phyloP scores from a whole-genome alignment of 2,888 invertebrate genomes.

The Syrista parreyssii region DNA sequence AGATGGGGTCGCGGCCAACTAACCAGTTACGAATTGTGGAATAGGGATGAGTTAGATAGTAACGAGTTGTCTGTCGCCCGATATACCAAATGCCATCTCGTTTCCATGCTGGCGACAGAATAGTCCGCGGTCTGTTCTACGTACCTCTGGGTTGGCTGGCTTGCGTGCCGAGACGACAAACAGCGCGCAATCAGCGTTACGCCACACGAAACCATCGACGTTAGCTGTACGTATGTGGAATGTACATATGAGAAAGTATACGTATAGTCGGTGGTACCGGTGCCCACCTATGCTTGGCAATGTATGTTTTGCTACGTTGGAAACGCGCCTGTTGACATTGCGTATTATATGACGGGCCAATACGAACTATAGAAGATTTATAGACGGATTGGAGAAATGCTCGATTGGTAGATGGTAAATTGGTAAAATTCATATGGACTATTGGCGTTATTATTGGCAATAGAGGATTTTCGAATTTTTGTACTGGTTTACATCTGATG shows the following conservation, averaged over 20 bases:
- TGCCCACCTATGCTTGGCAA: neutral
- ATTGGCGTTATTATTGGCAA: neutral
- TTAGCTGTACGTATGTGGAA: neutral
- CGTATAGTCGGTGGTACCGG: neutral
- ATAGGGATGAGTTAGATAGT: neutral
- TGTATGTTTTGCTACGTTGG: neutral
- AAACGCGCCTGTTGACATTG: neutral
- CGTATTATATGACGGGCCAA: neutral
- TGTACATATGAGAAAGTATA: neutral
- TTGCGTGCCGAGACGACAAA: constrained; percentile 34
- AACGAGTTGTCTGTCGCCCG: neutral
- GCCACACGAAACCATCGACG: constrained; percentile 5
- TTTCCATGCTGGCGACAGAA: neutral
- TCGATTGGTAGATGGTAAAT: neutral
- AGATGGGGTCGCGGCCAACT: neutral
- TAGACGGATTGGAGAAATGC: neutral
- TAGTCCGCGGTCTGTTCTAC: neutral
- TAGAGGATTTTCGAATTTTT: neutral
- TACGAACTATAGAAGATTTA: neutral
- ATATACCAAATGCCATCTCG: neutral
- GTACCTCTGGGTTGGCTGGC: neutral
- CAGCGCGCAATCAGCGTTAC: constrained; percentile 50
- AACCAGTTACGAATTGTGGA: neutral
- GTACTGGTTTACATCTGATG: neutral
- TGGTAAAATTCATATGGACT: neutral